A percentile compares a stretch with the other conserved stretches of the same genome.
Evolutionary conservation across 2,888 invertebrate species (phyloP).

Genomic region (Cynaeus angustus): DNA sequence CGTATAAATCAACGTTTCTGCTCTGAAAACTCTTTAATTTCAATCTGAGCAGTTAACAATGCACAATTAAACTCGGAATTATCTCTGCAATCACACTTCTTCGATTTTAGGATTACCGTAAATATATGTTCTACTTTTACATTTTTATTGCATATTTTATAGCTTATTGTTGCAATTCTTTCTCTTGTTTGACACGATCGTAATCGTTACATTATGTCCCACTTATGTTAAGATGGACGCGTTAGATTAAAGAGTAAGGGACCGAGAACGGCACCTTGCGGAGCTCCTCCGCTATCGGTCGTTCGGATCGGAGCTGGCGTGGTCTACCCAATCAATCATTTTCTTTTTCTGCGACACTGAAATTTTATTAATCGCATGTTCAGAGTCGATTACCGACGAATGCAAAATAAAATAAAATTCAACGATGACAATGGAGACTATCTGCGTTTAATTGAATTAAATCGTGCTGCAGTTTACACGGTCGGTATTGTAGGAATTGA

Average conservation of each 20-base stretch:
- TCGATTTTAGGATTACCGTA: constrained; percentile 41
- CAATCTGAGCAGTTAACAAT: constrained; percentile 58
- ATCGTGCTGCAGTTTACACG: constrained; percentile 3
- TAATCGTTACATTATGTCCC: constrained; percentile 17
- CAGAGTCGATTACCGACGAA: constrained; percentile 6
- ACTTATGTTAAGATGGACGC: constrained; percentile 6
- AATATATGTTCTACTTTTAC: constrained; percentile 49
- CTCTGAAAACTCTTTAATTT: constrained; percentile 60
- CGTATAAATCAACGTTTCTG: constrained; percentile 51
- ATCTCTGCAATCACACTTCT: constrained; percentile 41
- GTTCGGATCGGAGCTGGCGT: no score
- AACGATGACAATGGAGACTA: constrained; percentile 6
- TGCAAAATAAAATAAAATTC: constrained; percentile 1
- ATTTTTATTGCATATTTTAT: constrained; percentile 39
- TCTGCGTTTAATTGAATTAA: constrained; percentile 14
- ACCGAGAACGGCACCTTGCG: no score
- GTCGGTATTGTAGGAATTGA: no score
- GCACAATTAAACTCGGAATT: constrained; percentile 55
- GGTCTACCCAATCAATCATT: no score
- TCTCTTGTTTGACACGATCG: constrained; percentile 34
- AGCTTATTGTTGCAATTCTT: constrained; percentile 40
- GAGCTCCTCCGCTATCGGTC: no score
- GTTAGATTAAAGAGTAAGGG: no score
- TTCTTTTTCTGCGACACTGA: no score
- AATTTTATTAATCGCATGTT: constrained; percentile 26